Evolutionary conservation across 2,797 vertebrate genomes (phyloP), one percentile per base, ranked within the genome.

Genomic region (Pangasius macronema): DNA sequence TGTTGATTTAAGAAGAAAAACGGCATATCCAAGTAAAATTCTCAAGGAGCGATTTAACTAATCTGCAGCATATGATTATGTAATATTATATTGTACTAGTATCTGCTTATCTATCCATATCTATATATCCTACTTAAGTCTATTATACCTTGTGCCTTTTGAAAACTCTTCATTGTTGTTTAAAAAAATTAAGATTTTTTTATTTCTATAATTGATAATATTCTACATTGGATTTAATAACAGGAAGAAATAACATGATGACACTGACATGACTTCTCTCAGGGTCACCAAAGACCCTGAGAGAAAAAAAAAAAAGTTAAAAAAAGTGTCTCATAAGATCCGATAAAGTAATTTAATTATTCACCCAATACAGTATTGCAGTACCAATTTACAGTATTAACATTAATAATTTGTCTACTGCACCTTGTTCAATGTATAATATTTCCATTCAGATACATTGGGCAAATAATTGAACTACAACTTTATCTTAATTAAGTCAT

Each of bases 361-460:
- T 27, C 72, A 76, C 18, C 20, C 6, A 20, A n/a, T 46, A 49
- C 65, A 82, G 30, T 22, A 65, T 30, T 65, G 16, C 18, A 63
- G 24, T 11, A 65, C 65, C 11, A 63, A 49, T 65, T 65, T 82
- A 49, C 42, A 65, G 59, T 30, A 82, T 82, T 80, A 51, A 65
- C 0, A 65, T 65, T 9, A 46, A 49, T 63, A 11, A 20, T 68
- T 68, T 33, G n/a, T 68, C 39, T 36, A 13, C 27, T 63, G 61
- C 1, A 51, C 61, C 39, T 20, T 65, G 61, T 82, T 53, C 3
- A 68, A 33, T 67, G 36, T 16, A 42, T 55, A 22, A 55, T 59
- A 80, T 82, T 82, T 49, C 3, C 27, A 6, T 67, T 67, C 10
- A 63, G 20, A 80, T 18, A 49, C 59, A 82, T 46, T 22, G 3